phyloP scores from a whole-genome alignment of 2,113 vertebrate species.

The Lynx canadensis region DNA sequence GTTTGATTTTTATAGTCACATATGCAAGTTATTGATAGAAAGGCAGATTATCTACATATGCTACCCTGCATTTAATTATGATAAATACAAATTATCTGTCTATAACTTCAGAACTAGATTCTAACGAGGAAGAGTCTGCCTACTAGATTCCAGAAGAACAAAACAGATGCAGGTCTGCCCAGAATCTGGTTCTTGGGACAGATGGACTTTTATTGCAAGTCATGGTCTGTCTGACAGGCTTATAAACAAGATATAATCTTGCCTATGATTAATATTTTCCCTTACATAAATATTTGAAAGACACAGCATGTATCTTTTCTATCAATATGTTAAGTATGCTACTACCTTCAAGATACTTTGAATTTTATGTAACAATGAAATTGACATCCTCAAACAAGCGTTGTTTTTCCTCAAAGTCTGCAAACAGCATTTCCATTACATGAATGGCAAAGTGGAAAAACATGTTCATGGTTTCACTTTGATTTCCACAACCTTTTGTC shows the following conservation, averaged over 20 bases:
- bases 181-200: constrained; percentile 29
- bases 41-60: neutral
- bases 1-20: constrained; percentile 53
- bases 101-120: neutral
- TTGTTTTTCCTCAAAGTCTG: constrained; percentile 65
- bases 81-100: neutral
- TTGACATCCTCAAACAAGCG: constrained; percentile 73
- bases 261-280: constrained; percentile 63
- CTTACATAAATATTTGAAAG: constrained; percentile 45
- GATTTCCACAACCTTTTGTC: constrained; percentile 72
- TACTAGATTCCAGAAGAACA: neutral
- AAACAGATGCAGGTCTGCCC: neutral
- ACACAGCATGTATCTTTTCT: neutral
- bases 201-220: constrained; percentile 43
- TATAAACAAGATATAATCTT: constrained; percentile 74
- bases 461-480: constrained; percentile 48
- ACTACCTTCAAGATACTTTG: constrained; percentile 22
- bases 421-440: constrained; percentile 55
- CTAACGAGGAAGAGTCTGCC: neutral
- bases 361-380: constrained; percentile 65
- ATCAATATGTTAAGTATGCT: neutral
- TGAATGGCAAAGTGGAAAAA: constrained; percentile 78
- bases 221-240: constrained; percentile 56
- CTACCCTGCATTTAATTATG: neutral
- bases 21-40: constrained; percentile 33